Evolutionary conservation across 1,140 invertebrate species (phyloP).

Genomic region (Nixonia krombeini): DNA sequence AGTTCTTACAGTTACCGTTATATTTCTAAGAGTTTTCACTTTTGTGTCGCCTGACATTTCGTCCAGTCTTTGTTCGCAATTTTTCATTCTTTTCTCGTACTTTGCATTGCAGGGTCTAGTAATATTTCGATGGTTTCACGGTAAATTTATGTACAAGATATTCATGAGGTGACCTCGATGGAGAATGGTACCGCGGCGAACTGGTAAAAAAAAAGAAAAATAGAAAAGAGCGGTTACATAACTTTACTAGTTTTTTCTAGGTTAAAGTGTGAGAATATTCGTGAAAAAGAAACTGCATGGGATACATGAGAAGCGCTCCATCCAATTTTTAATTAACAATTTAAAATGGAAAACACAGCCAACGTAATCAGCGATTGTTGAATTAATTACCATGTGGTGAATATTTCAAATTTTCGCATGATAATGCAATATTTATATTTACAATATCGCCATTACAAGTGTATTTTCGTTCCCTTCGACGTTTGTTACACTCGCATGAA

Average conservation of each 20-base stretch:
- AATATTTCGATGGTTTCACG: slow-evolving; percentile 47
- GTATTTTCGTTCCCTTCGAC: no score
- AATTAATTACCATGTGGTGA: no score
- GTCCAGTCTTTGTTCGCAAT: slow-evolving; percentile 39
- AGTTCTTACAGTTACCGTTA: slow-evolving; percentile 12
- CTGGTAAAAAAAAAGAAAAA: slow-evolving; percentile 11
- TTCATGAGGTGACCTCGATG: slow-evolving; percentile 44
- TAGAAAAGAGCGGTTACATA: slow-evolving; percentile 36
- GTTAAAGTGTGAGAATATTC: slow-evolving; percentile 26
- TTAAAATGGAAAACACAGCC: no score
- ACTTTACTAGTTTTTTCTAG: slow-evolving; percentile 35
- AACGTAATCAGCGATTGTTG: no score
- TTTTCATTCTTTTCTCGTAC: slow-evolving; percentile 26
- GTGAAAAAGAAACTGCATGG: slow-evolving; percentile 21
- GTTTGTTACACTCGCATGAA: no score
- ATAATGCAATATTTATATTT: no score
- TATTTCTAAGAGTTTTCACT: slow-evolving; percentile 32
- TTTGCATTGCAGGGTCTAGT: slow-evolving; percentile 37
- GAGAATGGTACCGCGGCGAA: slow-evolving; percentile 33
- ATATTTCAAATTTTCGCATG: no score
- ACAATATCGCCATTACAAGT: no score
- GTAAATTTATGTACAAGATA: slow-evolving; percentile 53
- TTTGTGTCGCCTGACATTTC: slow-evolving; percentile 26
- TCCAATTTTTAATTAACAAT: no score
- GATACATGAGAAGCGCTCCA: slow-evolving; percentile 9